Evolutionary conservation across 2,113 vertebrate species (phyloP).

Genomic region (Cricetomys ansorgei): DNA sequence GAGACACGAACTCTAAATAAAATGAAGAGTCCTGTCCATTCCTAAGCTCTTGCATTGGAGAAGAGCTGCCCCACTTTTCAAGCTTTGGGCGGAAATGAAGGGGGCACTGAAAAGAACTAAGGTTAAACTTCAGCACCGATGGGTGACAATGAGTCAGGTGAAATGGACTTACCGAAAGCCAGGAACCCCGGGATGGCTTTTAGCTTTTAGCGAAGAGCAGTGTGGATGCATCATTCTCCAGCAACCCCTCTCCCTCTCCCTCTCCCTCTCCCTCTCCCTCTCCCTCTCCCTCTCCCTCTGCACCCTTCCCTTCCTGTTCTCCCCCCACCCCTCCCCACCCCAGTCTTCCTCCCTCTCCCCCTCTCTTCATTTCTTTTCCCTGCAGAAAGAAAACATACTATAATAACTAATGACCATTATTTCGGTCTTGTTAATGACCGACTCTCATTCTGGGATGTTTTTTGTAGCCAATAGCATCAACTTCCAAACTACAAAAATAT

Average conservation of each 20-base stretch:
- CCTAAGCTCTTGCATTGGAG: background rate
- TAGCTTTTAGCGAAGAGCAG: background rate
- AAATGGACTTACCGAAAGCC: background rate
- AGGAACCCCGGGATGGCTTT: background rate
- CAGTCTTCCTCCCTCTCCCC: background rate
- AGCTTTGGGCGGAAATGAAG: background rate
- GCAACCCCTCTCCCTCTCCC: too few relatives aligned
- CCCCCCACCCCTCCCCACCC: too few relatives aligned
- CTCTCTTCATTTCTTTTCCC: background rate
- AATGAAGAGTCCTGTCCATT: background rate
- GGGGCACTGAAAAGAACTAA: background rate
- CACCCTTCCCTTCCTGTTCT: background rate
- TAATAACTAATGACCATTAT: background rate
- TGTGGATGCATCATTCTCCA: background rate
- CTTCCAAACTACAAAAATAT: constrained; percentile 43
- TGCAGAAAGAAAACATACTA: background rate
- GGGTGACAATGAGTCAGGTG: background rate
- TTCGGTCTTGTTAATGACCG: background rate
- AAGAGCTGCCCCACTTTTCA: background rate
- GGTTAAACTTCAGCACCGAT: background rate
- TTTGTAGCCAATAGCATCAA: background rate
- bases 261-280: too few relatives aligned
- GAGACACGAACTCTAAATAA: background rate
- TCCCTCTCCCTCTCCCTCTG: background rate
- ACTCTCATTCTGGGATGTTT: background rate